These are phyloP conservation scores for Actinernus sp. DNA, from an alignment of 92 coral and sea anemone species.

Conservation along the genomic window DNA sequence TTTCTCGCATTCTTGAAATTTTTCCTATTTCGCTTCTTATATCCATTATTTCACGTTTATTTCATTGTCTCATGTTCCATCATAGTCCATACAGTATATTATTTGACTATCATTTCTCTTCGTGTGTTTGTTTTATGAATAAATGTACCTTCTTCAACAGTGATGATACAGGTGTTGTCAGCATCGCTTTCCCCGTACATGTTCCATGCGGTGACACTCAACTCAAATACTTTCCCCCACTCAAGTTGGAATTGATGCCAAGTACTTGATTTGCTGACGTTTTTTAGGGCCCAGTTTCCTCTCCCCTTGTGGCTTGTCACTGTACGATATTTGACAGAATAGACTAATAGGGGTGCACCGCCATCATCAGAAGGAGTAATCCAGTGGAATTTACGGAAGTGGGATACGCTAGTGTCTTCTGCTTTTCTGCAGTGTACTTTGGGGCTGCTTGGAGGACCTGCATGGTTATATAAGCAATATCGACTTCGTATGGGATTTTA, in stretches of 20 bases:
- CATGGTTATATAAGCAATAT: no score
- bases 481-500: no score
- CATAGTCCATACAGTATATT: no score
- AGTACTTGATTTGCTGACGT: slow-evolving; percentile 12
- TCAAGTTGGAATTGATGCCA: slow-evolving; percentile 17
- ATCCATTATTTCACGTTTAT: no score
- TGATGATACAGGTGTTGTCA: slow-evolving; percentile 20
- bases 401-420: not conserved
- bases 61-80: no score
- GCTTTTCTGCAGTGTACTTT: slow-evolving; percentile 15
- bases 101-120: no score
- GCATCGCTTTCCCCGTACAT: slow-evolving; percentile 25
- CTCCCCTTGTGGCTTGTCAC: not conserved
- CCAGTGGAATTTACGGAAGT: slow-evolving; percentile 13
- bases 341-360: slow-evolving; percentile 14
- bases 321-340: slow-evolving; percentile 21
- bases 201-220: slow-evolving; percentile 32
- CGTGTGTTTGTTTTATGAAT: not conserved
- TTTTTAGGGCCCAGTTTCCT: slow-evolving; percentile 2
- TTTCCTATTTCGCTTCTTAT: no score
- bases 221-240: slow-evolving; percentile 12
- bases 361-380: slow-evolving; percentile 12
- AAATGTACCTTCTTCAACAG: slow-evolving; percentile 20
- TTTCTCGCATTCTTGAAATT: no score
- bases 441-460: slow-evolving; percentile 19